phyloP scores from a whole-genome alignment of 2,113 vertebrate species.

The Lynx canadensis region DNA sequence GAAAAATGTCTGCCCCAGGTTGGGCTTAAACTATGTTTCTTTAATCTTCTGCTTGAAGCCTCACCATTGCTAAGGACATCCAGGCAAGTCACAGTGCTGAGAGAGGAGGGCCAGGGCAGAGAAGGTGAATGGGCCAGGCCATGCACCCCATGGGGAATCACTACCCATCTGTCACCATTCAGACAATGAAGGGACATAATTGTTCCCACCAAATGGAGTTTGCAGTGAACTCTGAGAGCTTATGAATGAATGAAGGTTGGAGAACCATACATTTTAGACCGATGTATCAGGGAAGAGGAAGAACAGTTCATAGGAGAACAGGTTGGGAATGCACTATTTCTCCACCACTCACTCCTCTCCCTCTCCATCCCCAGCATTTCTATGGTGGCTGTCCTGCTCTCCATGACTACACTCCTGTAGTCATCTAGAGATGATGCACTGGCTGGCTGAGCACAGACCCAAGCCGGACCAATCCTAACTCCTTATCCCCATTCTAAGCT shows the following conservation, averaged over 20 bases:
- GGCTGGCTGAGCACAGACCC: background rate
- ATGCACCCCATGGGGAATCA: rapidly evolving
- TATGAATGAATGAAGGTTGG: background rate
- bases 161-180: background rate
- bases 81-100: background rate
- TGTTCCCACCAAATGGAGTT: background rate
- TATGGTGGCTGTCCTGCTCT: background rate
- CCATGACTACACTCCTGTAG: background rate
- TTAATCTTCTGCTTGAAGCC: background rate
- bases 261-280: background rate
- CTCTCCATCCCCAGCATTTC: background rate
- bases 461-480: background rate
- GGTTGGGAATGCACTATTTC: background rate
- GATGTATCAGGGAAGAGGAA: background rate
- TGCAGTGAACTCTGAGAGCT: background rate
- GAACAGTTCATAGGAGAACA: background rate
- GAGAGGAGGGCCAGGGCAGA: background rate
- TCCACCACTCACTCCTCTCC: background rate
- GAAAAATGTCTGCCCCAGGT: background rate
- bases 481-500: background rate
- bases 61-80: background rate
- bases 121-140: background rate
- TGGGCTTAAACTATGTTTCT: background rate
- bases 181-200: background rate
- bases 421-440: background rate